A percentile compares a stretch with the other conserved stretches of the same genome.
Evolutionary conservation across 53 echinoderm and acorn worm species (phyloP).

Genomic region (Glandiceps talaboti): DNA sequence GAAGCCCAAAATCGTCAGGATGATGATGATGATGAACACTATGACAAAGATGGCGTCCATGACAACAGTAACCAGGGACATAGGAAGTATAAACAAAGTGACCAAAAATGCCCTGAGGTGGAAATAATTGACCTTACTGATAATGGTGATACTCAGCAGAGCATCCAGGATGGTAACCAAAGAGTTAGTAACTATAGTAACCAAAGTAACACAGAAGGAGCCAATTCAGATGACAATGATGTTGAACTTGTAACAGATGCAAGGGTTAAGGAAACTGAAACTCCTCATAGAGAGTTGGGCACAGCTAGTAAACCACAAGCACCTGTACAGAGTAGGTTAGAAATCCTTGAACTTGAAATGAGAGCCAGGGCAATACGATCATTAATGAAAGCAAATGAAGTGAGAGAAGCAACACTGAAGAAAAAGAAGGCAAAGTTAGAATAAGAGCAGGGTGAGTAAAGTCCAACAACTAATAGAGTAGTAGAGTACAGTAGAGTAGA

Average conservation of each 20-base stretch:
- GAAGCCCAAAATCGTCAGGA: constrained; percentile 17
- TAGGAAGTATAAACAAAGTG: not conserved
- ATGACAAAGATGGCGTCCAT: constrained; percentile 1
- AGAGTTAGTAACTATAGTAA: not conserved
- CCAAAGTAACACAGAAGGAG: not conserved
- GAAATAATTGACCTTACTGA: no score
- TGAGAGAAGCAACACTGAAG: not conserved
- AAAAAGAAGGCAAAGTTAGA: not conserved
- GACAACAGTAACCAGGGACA: not conserved
- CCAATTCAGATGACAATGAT: not conserved
- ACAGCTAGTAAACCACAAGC: not conserved
- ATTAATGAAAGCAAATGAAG: constrained; percentile 50
- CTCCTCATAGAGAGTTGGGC: not conserved
- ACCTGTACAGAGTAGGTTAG: constrained; percentile 31
- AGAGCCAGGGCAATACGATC: constrained; percentile 87
- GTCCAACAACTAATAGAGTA: no score
- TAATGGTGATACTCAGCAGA: constrained; percentile 3
- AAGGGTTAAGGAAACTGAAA: not conserved
- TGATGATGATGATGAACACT: constrained; percentile 17
- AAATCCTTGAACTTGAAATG: constrained; percentile 83
- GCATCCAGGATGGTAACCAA: not conserved
- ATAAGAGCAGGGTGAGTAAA: no score
- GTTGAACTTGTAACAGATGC: constrained; percentile 10
- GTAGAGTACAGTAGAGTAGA: no score
- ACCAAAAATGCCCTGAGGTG: constrained; percentile 5